Conservation (phyloP, 2,113 vertebrate species). For the Osmerus mordax region DNA sequence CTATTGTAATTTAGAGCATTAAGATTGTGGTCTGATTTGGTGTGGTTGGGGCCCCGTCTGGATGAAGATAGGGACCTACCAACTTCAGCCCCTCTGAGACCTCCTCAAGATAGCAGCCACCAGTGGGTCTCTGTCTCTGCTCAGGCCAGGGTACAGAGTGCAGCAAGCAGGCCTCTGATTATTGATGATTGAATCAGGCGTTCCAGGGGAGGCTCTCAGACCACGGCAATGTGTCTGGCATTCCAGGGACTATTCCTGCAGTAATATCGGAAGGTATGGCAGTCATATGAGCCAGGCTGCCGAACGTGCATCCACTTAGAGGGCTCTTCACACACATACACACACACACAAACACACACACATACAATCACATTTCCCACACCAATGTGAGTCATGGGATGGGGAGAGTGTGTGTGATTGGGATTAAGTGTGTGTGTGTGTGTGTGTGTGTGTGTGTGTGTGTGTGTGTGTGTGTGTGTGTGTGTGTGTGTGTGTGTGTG, state of each 20-base stretch:
- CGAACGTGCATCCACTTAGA: constrained; percentile 67
- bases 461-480: constrained; percentile 33
- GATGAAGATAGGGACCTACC: no score
- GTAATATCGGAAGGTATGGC: constrained; percentile 61
- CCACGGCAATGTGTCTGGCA: constrained; percentile 13
- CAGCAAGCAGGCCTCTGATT: constrained; percentile 21
- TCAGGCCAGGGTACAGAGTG: background rate
- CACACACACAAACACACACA: constrained; percentile 21
- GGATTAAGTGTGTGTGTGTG: constrained; percentile 16
- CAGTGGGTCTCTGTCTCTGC: background rate
- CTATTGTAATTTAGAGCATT: no score
- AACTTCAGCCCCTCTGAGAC: no score
- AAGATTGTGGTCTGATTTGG: no score
- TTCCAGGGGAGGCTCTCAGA: constrained; percentile 21
- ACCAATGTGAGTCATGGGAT: constrained; percentile 63
- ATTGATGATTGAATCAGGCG: constrained; percentile 34
- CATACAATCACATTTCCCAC: constrained; percentile 26
- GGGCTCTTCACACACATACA: constrained; percentile 23
- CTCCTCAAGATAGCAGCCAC: background rate
- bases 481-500: constrained; percentile 30
- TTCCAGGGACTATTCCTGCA: constrained; percentile 20
- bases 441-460: constrained; percentile 30
- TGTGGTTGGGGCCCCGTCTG: no score
- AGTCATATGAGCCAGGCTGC: constrained; percentile 61
- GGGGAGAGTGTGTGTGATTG: constrained; percentile 46